Base-by-base conservation (phyloP, 2,113 vertebrate genomes). In the Sus scrofa region DNA sequence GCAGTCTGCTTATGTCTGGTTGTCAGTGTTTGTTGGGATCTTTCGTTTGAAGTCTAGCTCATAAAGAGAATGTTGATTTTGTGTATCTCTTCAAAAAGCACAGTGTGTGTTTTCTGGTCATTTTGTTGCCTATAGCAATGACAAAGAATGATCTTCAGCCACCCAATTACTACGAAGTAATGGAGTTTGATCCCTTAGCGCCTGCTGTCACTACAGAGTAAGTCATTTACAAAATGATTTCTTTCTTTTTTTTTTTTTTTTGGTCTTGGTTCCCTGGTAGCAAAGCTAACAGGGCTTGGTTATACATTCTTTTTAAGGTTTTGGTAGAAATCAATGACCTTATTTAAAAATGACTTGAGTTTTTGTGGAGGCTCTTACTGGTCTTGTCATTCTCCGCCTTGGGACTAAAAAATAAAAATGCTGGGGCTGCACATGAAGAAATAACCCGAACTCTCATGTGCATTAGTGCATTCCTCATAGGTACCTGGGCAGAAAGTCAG, bases 141-240 rank as follows among this genome's bases (percentile, higher is more conserved):
- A 91, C 98, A 78, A 98, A 98, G 96, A 98, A 60, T 82, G 97
- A 96, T 91, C 93, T 93, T 30, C 98, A 97, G 24, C 85, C 97
- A 91, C 73, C 98, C 98, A 98, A 97, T 98, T 99, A 99, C 97
- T 99, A 98, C 0, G 98, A 99, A 30, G 95, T 99, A 86, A 98
- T 99, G 98, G 99, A 99, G 89, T 99, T 99, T 91, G 99, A 99
- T 97, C 99, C 99, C 50, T 98, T 99, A 90, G 98, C 98, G 94
- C 98, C 98, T 54, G 86, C 39, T 56, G 88, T 79, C 68, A 71
- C 97, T 65, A 96, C 98, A 87, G 98, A 99, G 99, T 99, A 98
- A 99, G 99, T 99, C 87, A 95, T 91, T 98, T 90, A 83, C 12
- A 93, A 89, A 94, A 89, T 65, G 54, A 97, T 91, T 92, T 70